Evolutionary conservation across 2,888 invertebrate genomes (phyloP), one percentile per base, ranked within the genome.

Genomic region (Papilio gigon): DNA sequence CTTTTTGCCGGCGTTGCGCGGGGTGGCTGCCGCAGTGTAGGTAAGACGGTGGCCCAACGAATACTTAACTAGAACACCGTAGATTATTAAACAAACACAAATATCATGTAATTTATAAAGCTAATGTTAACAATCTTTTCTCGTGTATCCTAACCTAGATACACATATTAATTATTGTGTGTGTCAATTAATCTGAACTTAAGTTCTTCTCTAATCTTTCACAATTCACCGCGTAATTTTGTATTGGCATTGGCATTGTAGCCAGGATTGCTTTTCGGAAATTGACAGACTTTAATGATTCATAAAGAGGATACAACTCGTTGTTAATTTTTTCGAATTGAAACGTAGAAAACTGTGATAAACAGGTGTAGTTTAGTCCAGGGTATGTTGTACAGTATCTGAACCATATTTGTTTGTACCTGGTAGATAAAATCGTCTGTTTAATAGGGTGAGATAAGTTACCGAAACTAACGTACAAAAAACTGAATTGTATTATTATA

Each of bases 1-100:
- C 88, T 89, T 90, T 91, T 89, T 87, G 87, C 83, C 82, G 82
- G 82, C 83, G 83, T 81, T 83, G 81, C 82, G 84, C 84, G 83
- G 83, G 71, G 75, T 72, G 71, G 77, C 74, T 71, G 80, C 73
- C 83, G 83, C 84, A 84, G 80, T 80, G 73, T 74, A 78, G 69
- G 44, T 58, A 72, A 71, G 72, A 70, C 79, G 72, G 78, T 76
- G 20, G 35, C 12, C 17, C 11, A 59, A 22, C 22, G 8, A 37
- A 59, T 14, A 37, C 9, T 30, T n/a, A 53, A 27, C 11, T 25
- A 4, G 12, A 37, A 20, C 11, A 47, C 12, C 9, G 20, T 2
- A 47, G 11, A 47, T 22, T 30, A 30, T 25, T 25, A 11, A 27
- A 14, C 50, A 53, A 27, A 0, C 5, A 27, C 5, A 5, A 30